Evolutionary conservation across 2,888 invertebrate genomes (phyloP), one percentile per base, ranked within the genome.

Genomic region (Gymnosoma rotundatum): DNA sequence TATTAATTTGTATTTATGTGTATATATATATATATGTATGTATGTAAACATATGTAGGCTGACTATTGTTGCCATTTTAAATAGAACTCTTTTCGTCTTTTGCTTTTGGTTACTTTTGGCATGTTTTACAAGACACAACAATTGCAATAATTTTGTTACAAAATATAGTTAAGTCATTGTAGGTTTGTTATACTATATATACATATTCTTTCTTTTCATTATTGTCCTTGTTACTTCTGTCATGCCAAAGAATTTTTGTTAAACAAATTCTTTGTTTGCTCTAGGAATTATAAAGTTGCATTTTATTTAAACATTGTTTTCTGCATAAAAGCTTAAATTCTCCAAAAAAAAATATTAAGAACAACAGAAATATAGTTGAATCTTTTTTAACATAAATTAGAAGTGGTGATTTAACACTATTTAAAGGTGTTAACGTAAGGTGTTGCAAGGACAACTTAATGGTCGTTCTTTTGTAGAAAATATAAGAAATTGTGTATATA

Each of bases 121-220:
- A 78, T 83, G 69, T 80, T 83, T 80, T 78, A 45, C 10, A 83
- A 80, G 80, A 73, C 78, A 80, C 79, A 83, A 83, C 80, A 83
- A 83, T 80, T 83, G 83, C 76, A 84, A 84, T 84, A 80, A 80
- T 84, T 84, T 84, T 81, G 64, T 84, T 70, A 80, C 84, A 60
- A 80, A 81, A 84, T 81, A 69, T 64, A 78, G 78, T 84, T 84
- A 78, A 81, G 84, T 78, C 73, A 81, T 84, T 84, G 50, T 74
- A 64, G 73, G 73, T 56, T 73, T 66, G 72, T 73, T 64, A 79
- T 48, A n/a, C n/a, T n/a, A n/a, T n/a, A n/a, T n/a, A n/a, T n/a
- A 50, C 72, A 14, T 60, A 42, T 76, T 48, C 14, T 58, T 66
- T 78, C n/a, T 60, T 61, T 60, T 76, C 45, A 36, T 74, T 54